These are phyloP conservation scores for Gerris buenoi DNA, from an alignment of 1,140 invertebrate species.

Conservation along the genomic window DNA sequence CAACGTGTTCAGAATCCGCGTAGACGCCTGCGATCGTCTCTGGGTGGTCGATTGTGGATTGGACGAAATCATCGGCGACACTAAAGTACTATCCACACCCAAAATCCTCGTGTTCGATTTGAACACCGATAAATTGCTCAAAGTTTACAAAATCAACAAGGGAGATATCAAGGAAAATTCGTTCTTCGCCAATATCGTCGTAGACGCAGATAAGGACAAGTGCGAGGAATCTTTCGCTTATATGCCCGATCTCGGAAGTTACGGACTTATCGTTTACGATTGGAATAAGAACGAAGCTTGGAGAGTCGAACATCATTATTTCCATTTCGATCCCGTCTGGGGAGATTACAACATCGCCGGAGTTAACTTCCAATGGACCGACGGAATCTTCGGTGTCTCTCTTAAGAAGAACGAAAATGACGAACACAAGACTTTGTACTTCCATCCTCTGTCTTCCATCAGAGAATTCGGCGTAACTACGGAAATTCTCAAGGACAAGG, in stretches of 20 bases:
- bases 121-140: constrained; percentile 47
- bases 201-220: constrained; percentile 46
- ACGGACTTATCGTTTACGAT: constrained; percentile 58
- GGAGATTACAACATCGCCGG: constrained; percentile 51
- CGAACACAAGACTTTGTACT: constrained; percentile 54
- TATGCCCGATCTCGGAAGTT: constrained; percentile 52
- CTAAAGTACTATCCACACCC: constrained; percentile 38
- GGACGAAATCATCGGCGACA: constrained; percentile 40
- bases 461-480: constrained; percentile 45
- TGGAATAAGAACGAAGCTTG: constrained; percentile 54
- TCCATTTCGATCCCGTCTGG: constrained; percentile 60
- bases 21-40: constrained; percentile 53
- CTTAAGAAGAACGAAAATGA: constrained; percentile 39
- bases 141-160: constrained; percentile 42
- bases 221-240: constrained; percentile 60
- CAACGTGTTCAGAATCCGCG: constrained; percentile 52
- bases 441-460: constrained; percentile 56
- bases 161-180: constrained; percentile 48
- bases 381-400: constrained; percentile 56
- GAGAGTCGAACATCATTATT: constrained; percentile 60
- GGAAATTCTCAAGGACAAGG: constrained; percentile 45
- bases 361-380: constrained; percentile 54
- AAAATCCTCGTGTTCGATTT: constrained; percentile 56
- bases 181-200: constrained; percentile 56
- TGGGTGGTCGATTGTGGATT: constrained; percentile 63